These are phyloP conservation scores for Cotesia congregata DNA, from an alignment of 2,888 invertebrate genomes.

Conservation along the genomic window DNA sequence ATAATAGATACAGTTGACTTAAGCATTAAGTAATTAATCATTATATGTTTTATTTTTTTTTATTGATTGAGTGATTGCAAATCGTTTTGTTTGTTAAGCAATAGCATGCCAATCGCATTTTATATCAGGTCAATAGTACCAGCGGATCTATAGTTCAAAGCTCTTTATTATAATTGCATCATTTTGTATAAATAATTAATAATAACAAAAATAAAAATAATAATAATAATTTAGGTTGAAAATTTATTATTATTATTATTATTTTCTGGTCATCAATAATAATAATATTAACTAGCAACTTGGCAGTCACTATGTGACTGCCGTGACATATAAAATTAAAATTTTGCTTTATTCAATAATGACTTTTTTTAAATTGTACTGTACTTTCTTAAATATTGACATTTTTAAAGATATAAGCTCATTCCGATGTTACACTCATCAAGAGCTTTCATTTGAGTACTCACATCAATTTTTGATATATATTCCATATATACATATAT, in stretches of 20 bases:
- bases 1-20: background rate
- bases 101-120: conserved; percentile 29
- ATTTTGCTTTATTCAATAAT: too few relatives aligned
- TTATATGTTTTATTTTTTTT: background rate
- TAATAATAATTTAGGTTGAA: too few relatives aligned
- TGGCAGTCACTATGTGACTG: too few relatives aligned
- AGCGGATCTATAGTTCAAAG: conserved; percentile 29
- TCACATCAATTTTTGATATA: too few relatives aligned
- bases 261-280: too few relatives aligned
- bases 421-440: too few relatives aligned
- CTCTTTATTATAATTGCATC: background rate
- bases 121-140: conserved; percentile 30
- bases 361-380: too few relatives aligned
- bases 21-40: background rate
- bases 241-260: background rate
- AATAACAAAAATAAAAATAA: background rate
- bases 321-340: too few relatives aligned
- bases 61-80: background rate
- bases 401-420: too few relatives aligned
- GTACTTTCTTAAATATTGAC: too few relatives aligned
- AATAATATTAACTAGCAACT: background rate
- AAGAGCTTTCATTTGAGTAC: too few relatives aligned
- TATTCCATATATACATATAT: too few relatives aligned
- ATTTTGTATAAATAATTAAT: background rate
- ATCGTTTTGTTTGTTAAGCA: conserved; percentile 9